Evolutionary conservation across 2,888 invertebrate genomes (phyloP), one percentile per base, ranked within the genome.

Genomic region (Drosophila anomelani): DNA sequence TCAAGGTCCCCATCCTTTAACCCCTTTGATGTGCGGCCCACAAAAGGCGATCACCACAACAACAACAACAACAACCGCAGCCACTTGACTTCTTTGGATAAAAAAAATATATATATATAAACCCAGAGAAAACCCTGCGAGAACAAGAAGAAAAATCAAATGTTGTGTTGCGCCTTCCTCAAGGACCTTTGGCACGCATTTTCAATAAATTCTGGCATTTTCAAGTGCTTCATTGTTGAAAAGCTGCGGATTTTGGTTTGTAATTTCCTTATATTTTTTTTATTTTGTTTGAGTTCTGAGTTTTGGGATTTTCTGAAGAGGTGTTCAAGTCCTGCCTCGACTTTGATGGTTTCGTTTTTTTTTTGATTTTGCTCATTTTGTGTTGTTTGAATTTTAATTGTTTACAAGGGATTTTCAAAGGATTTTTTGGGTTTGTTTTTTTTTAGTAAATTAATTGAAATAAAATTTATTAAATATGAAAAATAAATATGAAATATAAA

Each of bases 21-120:
- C 32, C 32, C 32, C 47, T 41, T 82, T 82, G 86, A 85, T 85
- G 86, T 85, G 54, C 61, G 36, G 38, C 60, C 63, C 51, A 17
- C 51, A 63, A 84, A 78, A 81, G 85, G 49, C 80, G 82, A 81
- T 85, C 81, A 81, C 77, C 81, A 70, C 36, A 51, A 34, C 61
- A 41, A 58, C 15, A 39, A 49, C 12, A 39, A 49, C 13, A 43
- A 55, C 39, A 20, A 20, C 32, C 32, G 12, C 34, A 39, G 10
- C 54, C 66, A 66, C 67, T 67, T 55, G 67, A 67, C 55, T 68
- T 55, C 47, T 10, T 34, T 26, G 26, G 26, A 5, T 4, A 44
- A 26, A 3, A 32, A 53, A 36, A 56, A 23, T 23, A 3, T 23
- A 23, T 23, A 23, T 23, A 23, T 23, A 23, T 44, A 43, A 44